Conservation (phyloP, 1,140 invertebrate species). For the Pomacea maculata region DNA sequence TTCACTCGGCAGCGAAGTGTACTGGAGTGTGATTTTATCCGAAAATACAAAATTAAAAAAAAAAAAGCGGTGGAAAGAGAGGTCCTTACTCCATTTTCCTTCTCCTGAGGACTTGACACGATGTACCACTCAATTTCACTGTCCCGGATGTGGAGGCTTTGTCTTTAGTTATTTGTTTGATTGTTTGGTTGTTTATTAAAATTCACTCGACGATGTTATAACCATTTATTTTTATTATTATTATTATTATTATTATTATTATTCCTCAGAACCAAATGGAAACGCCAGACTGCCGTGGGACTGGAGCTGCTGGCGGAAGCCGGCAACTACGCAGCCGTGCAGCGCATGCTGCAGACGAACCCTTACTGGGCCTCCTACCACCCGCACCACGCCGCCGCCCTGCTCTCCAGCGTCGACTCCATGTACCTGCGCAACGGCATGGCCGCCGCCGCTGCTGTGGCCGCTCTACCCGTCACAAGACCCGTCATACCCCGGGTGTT, state of each 20-base stretch:
- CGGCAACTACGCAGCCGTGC: slow-evolving; percentile 95
- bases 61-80: no score
- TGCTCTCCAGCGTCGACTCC: slow-evolving; percentile 57
- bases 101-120: no score
- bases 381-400: slow-evolving; percentile 57
- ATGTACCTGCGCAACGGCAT: slow-evolving; percentile 62
- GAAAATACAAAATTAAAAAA: no score
- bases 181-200: no score
- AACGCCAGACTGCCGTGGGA: slow-evolving; percentile 96
- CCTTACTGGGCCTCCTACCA: slow-evolving; percentile 72
- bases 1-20: no score
- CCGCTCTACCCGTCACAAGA: slow-evolving; percentile 58
- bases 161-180: no score
- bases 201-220: no score
- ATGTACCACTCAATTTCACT: no score
- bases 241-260: slow-evolving; percentile 65
- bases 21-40: no score
- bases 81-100: no score
- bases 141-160: no score
- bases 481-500: slow-evolving; percentile 48
- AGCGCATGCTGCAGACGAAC: slow-evolving; percentile 84
- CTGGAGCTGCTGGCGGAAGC: slow-evolving; percentile 95
- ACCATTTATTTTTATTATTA: slow-evolving; percentile 41
- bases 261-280: slow-evolving; percentile 95
- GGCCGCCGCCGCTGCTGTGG: slow-evolving; percentile 29